These are phyloP conservation scores for Disparrhopalites patrizii DNA, from an alignment of 2,888 invertebrate genomes.

Conservation along the genomic window DNA sequence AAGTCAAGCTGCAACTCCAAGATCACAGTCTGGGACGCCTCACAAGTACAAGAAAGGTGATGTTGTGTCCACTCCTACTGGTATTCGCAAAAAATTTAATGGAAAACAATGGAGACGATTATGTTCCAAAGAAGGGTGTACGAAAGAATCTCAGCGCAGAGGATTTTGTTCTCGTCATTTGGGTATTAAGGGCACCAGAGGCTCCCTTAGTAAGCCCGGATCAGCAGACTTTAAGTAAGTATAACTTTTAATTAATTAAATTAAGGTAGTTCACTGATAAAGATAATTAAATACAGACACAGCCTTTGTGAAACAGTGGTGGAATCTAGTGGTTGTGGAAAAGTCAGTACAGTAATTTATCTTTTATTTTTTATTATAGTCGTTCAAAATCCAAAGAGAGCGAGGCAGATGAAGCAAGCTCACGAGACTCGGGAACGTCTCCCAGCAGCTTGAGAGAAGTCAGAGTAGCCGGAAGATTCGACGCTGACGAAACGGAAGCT, in stretches of 20 bases:
- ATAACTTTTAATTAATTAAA: not conserved
- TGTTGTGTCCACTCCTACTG: constrained; percentile 87
- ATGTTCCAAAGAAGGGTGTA: constrained; percentile 92
- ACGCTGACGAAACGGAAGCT: constrained; percentile 93
- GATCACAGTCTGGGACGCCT: constrained; percentile 89
- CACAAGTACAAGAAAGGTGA: constrained; percentile 92
- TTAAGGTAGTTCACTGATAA: too few relatives aligned
- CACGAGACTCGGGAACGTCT: constrained; percentile 46
- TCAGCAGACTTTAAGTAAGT: constrained; percentile 33
- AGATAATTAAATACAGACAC: not conserved
- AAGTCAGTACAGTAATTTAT: not conserved
- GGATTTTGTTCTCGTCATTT: constrained; percentile 96
- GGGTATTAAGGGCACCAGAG: constrained; percentile 71
- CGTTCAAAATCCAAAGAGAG: constrained; percentile 48
- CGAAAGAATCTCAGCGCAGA: constrained; percentile 93
- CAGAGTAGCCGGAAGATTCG: constrained; percentile 66
- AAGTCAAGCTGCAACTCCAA: constrained; percentile 57
- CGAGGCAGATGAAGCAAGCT: constrained; percentile 47
- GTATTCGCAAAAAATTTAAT: constrained; percentile 98
- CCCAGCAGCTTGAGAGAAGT: constrained; percentile 43
- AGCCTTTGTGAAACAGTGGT: too few relatives aligned
- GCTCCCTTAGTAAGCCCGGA: constrained; percentile 51
- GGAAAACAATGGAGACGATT: constrained; percentile 98
- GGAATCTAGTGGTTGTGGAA: too few relatives aligned
- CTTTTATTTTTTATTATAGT: constrained; percentile 14